phyloP scores from a whole-genome alignment of 23 tunicate genomes.

The Ascidia mentula region DNA sequence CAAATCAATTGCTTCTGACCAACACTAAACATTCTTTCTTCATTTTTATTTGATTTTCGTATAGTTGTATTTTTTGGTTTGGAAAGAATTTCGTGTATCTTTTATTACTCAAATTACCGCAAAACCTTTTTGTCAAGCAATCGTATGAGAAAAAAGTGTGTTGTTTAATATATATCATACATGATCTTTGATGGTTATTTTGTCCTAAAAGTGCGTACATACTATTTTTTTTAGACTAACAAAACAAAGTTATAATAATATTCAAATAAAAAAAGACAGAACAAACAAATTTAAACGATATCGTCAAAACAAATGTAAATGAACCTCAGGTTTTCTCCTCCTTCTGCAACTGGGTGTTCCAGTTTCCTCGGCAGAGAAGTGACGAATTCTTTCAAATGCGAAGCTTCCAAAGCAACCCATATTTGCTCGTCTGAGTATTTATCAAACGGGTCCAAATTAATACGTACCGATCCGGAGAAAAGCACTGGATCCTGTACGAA shows the following conservation, averaged over 20 bases:
- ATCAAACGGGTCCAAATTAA: constrained; percentile 95
- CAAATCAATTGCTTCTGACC: constrained; percentile 90
- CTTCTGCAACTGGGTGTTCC: constrained; percentile 67
- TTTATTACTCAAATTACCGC: too few relatives aligned
- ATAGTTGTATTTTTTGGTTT: too few relatives aligned
- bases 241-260: too few relatives aligned
- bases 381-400: constrained; percentile 83
- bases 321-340: constrained; percentile 92
- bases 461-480: constrained; percentile 81
- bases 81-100: constrained; percentile 37
- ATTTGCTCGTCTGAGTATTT: constrained; percentile 66
- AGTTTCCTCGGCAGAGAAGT: constrained; percentile 59
- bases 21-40: constrained; percentile 74
- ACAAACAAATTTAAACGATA: too few relatives aligned
- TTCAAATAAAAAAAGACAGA: too few relatives aligned
- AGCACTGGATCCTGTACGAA: constrained; percentile 70
- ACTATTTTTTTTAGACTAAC: too few relatives aligned
- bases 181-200: too few relatives aligned
- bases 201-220: too few relatives aligned
- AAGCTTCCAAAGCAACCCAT: constrained; percentile 85
- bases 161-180: too few relatives aligned
- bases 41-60: too few relatives aligned
- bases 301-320: neutral
- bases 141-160: too few relatives aligned
- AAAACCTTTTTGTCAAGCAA: too few relatives aligned